Evolutionary conservation across 2,797 vertebrate species (phyloP), one percentile per base, ranked within the genome.

Genomic region (Rhynchonycteris naso): DNA sequence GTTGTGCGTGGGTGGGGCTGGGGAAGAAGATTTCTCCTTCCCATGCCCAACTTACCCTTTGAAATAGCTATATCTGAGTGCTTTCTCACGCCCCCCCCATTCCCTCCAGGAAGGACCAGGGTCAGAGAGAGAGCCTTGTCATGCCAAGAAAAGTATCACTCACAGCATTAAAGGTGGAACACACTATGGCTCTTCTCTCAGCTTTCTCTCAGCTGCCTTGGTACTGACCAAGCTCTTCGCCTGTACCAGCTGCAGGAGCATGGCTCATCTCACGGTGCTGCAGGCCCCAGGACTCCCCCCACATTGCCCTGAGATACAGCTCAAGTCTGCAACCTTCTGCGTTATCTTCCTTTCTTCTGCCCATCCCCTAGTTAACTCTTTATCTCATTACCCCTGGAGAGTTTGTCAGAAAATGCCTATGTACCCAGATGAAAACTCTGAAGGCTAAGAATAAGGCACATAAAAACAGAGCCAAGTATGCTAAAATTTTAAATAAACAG

Each of bases 241-340:
- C 50, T 52, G 26, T 18, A 12, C 21, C 74, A 69, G 69, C 16
- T 69, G 0, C 22, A 5, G 22, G 28, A 58, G 14, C 28, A 7
- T 38, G 14, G n/a, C 54, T 18, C 54, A 58, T 58, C 4, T 43
- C 11, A 22, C 38, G 2, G 1, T 4, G 2, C 16, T 4, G 0
- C 18, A 18, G 8, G 54, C 33, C 5, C 12, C n/a, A 10, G 2
- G 10, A 5, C 1, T 1, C 54, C 43, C 83, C 43, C 43, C 26
- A 7, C 4, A 15, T 30, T 30, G 16, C 21, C 50, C 43, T 1
- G 30, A 68, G 28, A 24, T 4, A 1, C 68, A 38, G 50, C 14
- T 14, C 21, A 66, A 0, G 68, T 33, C 10, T 22, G 22, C 19
- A 33, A 15, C 5, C 8, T 63, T 61, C n/a, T 26, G 4, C 24